Percentiles rank a stretch among this genome's conserved stretches.
phyloP scores from a whole-genome alignment of 2,797 vertebrate genomes.

The Arrhamphus sclerolepis region DNA sequence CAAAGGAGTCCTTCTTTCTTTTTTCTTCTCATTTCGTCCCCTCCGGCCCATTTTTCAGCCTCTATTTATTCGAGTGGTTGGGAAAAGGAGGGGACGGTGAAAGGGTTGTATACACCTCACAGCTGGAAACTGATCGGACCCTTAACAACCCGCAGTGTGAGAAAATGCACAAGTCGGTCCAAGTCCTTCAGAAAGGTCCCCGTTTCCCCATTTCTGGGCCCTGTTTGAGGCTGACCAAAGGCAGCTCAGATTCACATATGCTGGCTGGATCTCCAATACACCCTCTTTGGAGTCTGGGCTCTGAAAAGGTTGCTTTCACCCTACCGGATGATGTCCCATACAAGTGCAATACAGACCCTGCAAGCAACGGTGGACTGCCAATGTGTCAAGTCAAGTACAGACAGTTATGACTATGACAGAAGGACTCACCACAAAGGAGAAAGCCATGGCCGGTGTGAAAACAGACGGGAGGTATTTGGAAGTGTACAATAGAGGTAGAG shows the following conservation, averaged over 20 bases:
- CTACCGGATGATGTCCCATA: background rate
- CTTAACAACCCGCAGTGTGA: conserved; percentile 71
- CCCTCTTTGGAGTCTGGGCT: background rate
- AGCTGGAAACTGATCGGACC: conserved; percentile 78
- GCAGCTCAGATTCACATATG: conserved; percentile 46
- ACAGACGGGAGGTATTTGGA: conserved; percentile 34
- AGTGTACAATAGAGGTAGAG: conserved; percentile 43
- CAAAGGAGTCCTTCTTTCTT: conserved; percentile 44
- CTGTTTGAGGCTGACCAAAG: conserved; percentile 51
- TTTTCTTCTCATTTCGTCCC: conserved; percentile 39
- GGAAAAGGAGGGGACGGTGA: conserved; percentile 67
- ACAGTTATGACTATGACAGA: background rate
- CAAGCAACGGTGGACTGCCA: background rate
- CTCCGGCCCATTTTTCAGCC: conserved; percentile 58
- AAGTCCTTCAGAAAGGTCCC: conserved; percentile 42
- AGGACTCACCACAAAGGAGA: conserved; percentile 16
- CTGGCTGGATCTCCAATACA: conserved; percentile 37
- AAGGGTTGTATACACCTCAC: conserved; percentile 75
- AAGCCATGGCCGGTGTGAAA: conserved; percentile 23
- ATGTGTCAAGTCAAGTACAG: background rate
- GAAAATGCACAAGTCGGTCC: conserved; percentile 59
- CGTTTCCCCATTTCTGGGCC: conserved; percentile 34
- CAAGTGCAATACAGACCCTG: background rate
- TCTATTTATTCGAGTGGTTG: conserved; percentile 73
- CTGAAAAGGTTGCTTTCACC: no score